Evolutionary conservation across 2,113 vertebrate genomes (phyloP).

Genomic region (Lagenorhynchus albirostris): DNA sequence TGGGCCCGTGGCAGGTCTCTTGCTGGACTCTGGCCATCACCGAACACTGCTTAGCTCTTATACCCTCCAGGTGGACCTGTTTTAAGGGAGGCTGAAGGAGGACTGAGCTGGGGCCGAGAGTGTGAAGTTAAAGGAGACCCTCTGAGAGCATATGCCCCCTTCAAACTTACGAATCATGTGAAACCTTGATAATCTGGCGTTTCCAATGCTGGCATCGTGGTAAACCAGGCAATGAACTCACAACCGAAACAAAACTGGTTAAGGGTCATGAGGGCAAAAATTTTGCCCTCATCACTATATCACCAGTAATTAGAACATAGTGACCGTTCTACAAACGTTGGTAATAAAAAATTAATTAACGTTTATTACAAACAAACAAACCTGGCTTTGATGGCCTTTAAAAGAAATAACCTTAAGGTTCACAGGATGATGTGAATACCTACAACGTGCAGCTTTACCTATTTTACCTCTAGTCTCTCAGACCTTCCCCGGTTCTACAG

Average conservation of each 20-base stretch:
- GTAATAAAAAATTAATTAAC: not conserved
- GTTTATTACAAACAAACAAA: slow-evolving; percentile 6
- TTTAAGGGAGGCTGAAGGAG: slow-evolving; percentile 23
- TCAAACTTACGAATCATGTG: not conserved
- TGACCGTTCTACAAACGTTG: not conserved
- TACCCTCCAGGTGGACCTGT: not conserved
- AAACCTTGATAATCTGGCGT: not conserved
- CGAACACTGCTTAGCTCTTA: not conserved
- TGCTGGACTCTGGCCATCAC: slow-evolving; percentile 29
- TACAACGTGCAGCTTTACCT: not conserved
- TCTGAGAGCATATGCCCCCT: not conserved
- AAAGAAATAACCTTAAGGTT: slow-evolving; percentile 9
- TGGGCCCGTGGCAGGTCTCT: slow-evolving; percentile 39
- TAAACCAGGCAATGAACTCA: not conserved
- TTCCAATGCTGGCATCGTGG: not conserved
- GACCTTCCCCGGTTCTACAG: not conserved
- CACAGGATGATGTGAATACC: not conserved
- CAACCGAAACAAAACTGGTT: not conserved
- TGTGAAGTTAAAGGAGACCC: not conserved
- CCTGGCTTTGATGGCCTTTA: not conserved
- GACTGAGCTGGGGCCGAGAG: not conserved
- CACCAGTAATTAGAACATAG: not conserved
- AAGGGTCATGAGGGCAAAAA: not conserved
- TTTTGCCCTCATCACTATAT: not conserved
- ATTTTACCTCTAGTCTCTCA: not conserved